Base-by-base conservation (phyloP, 1,140 invertebrate genomes). In the Thaumatotibia leucotreta region DNA sequence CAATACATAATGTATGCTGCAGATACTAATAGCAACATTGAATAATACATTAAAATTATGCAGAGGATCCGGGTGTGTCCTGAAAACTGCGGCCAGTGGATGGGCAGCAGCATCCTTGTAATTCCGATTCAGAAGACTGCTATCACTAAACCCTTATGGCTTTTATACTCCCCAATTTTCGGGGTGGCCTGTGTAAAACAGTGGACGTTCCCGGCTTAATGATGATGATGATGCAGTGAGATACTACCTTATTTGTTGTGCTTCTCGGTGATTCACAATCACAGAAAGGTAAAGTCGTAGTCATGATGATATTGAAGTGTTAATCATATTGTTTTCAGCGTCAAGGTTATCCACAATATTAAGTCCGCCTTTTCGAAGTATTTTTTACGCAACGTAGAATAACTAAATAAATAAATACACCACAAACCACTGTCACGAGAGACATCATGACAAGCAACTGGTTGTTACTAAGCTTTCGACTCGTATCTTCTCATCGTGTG, bases 401-500 rank as follows among this genome's bases (percentile, higher is more conserved):
- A n/a, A n/a, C n/a, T n/a, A n/a, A 54, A 54, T 58, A 52, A 24
- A 61, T 61, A 20, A 32, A 27, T 61, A 58, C 52, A 52, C 50
- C n/a, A 58, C 23, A 11, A 54, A 54, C 23, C 49, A 29, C 52
- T 58, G 52, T 58, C 52, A 27, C n/a, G 52, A 58, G 52, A 58
- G n/a, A 58, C 52, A 58, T 58, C 52, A 29, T 27, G 52, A 29
- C 52, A 27, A 27, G 52, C 52, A 58, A 58, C 52, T 58, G 27
- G 52, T 58, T 58, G 31, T 32, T 71, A 61, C 63, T 76, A 66
- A 71, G 72, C 67, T 73, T 65, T 73, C 69, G 74, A 66, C 67
- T 80, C 75, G 74, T 80, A 82, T 84, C 82, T 80, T 65, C 61
- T 74, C 74, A 75, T 82, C 76, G 69, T 69, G 75, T 66, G 64